Conservation (phyloP, 2,888 invertebrate genomes). For the Erynnis tages region DNA sequence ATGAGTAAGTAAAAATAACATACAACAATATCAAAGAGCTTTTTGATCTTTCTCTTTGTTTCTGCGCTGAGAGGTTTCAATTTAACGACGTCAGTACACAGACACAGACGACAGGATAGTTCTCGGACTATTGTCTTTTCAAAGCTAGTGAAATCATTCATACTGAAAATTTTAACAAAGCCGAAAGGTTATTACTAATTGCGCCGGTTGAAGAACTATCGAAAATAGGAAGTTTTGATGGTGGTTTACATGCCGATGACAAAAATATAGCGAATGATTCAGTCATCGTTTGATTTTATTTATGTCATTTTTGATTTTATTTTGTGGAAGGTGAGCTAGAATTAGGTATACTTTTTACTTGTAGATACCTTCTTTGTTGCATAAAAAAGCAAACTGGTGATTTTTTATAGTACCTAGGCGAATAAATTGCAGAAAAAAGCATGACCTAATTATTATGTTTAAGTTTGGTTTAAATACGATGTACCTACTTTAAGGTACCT, state of each 20-base stretch:
- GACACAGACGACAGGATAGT: conserved; percentile 70
- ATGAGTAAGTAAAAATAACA: conserved; percentile 33
- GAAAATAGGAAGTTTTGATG: conserved; percentile 30
- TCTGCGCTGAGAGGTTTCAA: conserved; percentile 70
- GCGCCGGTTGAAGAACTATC: conserved; percentile 12
- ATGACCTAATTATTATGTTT: too few species aligned
- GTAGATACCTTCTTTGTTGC: too few species aligned
- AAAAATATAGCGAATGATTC: conserved; percentile 43
- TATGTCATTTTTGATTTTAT: too few species aligned
- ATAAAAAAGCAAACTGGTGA: too few species aligned
- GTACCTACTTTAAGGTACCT: too few species aligned
- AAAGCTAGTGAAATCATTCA: conserved; percentile 68
- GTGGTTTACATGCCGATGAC: conserved; percentile 37
- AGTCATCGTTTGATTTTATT: too few species aligned
- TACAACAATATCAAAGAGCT: conserved; percentile 66
- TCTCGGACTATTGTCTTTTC: conserved; percentile 74
- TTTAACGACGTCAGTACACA: conserved; percentile 71
- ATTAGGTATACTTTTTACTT: too few species aligned
- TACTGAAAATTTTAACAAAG: conserved; percentile 43
- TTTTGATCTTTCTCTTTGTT: conserved; percentile 68
- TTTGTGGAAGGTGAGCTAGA: too few species aligned
- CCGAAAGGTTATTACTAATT: not conserved
- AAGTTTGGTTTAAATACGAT: too few species aligned
- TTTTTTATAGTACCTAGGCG: too few species aligned
- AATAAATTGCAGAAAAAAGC: too few species aligned